Percentiles rank a stretch among this genome's conserved stretches.
These are phyloP conservation scores for Galeopterus variegatus DNA, from an alignment of 2,113 vertebrate species.

Conservation along the genomic window DNA sequence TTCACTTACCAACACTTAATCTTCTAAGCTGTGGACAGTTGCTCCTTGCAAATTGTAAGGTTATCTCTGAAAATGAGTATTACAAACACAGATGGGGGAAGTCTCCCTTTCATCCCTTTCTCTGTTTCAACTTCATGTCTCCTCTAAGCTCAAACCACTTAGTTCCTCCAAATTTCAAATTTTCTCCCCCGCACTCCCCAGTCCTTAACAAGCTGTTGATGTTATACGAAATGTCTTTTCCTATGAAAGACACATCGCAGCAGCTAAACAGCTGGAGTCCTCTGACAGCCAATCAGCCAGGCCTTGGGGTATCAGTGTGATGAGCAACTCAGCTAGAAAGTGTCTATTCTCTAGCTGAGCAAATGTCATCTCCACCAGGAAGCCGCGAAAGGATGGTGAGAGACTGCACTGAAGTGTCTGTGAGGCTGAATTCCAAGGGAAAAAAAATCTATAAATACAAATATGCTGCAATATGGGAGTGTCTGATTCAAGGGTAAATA, in stretches of 20 bases:
- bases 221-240: conserved; percentile 83
- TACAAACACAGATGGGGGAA: conserved; percentile 32
- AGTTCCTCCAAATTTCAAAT: conserved; percentile 71
- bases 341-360: conserved; percentile 83
- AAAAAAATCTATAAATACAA: conserved; percentile 81
- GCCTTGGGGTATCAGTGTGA: conserved; percentile 82
- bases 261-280: conserved; percentile 83
- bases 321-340: conserved; percentile 83
- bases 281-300: conserved; percentile 83
- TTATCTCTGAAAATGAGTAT: conserved; percentile 69
- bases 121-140: conserved; percentile 71
- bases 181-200: conserved; percentile 66
- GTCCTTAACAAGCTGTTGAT: conserved; percentile 84
- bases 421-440: conserved; percentile 75
- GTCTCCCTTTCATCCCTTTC: neutral
- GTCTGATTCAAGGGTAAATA: conserved; percentile 78
- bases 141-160: conserved; percentile 76
- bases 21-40: conserved; percentile 58
- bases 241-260: conserved; percentile 79
- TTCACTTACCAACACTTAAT: conserved; percentile 64
- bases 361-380: conserved; percentile 85
- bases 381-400: conserved; percentile 77
- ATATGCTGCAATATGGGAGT: conserved; percentile 75
- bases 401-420: conserved; percentile 80
- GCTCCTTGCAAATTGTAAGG: conserved; percentile 26